Evolutionary conservation across 2,888 invertebrate genomes (phyloP).

Genomic region (Pyrrhosoma nymphula): DNA sequence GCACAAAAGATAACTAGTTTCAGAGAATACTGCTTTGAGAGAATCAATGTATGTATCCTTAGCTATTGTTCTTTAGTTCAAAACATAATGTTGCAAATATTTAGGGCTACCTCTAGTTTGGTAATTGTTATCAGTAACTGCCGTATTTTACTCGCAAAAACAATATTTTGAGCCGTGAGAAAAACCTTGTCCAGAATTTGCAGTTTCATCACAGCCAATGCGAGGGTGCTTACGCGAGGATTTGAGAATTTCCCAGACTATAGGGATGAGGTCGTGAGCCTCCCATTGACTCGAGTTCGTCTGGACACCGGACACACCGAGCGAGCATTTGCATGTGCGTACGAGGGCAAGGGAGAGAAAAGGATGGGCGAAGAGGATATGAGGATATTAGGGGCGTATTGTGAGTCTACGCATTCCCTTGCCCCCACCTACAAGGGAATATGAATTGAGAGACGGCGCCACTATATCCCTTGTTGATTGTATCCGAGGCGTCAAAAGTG

Average conservation of each 20-base stretch:
- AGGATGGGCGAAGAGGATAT: not conserved
- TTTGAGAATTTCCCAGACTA: not conserved
- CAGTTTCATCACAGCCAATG: not conserved
- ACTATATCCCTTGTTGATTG: not conserved
- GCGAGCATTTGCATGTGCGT: not conserved
- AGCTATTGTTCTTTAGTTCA: no score
- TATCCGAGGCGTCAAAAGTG: not conserved
- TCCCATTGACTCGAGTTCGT: not conserved
- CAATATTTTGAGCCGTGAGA: not conserved
- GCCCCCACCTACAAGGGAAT: not conserved
- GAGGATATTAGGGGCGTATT: not conserved
- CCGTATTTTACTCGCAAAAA: no score
- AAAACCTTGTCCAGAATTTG: not conserved
- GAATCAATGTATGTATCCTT: no score
- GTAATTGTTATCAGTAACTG: no score
- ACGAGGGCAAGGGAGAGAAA: not conserved
- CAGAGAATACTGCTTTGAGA: no score
- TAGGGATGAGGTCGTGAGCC: not conserved
- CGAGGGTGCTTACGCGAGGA: not conserved
- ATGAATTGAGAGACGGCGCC: conserved; percentile 31
- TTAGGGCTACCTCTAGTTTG: no score
- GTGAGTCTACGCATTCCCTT: not conserved
- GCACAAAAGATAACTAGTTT: no score
- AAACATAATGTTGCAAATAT: no score
- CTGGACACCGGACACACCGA: not conserved